Conservation (phyloP, 2,797 vertebrate species). For the Macropus fuliginosus region DNA sequence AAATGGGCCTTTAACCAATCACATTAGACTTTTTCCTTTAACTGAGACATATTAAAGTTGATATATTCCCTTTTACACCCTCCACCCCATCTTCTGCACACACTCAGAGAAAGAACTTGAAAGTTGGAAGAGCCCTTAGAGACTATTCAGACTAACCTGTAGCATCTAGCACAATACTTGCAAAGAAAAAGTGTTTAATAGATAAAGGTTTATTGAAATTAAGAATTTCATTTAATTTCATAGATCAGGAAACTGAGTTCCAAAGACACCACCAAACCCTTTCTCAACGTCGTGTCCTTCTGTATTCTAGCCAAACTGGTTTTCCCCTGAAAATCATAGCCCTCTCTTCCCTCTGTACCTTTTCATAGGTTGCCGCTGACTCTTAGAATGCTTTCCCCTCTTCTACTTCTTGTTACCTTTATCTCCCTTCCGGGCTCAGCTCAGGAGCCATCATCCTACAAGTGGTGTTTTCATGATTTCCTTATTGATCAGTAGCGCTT, state of each 20-base stretch:
- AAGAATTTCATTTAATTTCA: neutral
- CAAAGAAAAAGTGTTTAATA: neutral
- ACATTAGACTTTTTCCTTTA: conserved; percentile 45
- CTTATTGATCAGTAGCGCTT: neutral
- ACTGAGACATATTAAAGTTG: neutral
- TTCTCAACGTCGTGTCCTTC: neutral
- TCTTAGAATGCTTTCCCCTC: neutral
- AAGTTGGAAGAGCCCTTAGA: neutral
- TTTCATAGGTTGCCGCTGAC: neutral
- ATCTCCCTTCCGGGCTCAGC: neutral
- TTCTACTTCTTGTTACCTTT: neutral
- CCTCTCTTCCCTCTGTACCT: neutral
- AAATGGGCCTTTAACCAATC: conserved; percentile 51
- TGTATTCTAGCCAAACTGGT: neutral
- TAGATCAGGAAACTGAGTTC: neutral
- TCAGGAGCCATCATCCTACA: neutral
- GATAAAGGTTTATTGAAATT: neutral
- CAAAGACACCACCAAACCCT: neutral
- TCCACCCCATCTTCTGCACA: neutral
- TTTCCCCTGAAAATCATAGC: neutral
- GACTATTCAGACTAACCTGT: neutral
- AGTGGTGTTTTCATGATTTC: neutral
- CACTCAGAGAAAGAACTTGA: neutral
- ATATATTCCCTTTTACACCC: neutral
- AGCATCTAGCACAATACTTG: neutral